Evolutionary conservation across 37 sponge, comb jelly and placozoan genomes (phyloP), one percentile per base, ranked within the genome.

Genomic region (Oopsacas minuta): DNA sequence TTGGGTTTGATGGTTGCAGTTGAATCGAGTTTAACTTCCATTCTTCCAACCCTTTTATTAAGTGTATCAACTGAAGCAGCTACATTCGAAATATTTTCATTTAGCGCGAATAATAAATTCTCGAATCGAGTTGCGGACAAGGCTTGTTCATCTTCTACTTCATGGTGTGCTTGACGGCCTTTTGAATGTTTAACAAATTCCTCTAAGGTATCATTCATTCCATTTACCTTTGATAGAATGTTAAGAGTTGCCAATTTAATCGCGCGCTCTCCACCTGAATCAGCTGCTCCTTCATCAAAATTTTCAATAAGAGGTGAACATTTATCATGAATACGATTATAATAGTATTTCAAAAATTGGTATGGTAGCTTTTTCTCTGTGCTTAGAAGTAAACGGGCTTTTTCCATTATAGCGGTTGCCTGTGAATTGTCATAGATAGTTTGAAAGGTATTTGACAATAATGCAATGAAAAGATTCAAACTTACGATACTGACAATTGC

Each of bases 401-500:
- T 61, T 34, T 61, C 75, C 75, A 61, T 61, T 32, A n/a, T 61
- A 61, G 75, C 75, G 30, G 22, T 61, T 25, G 75, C 75, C 22
- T 61, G 20, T 10, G 75, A 61, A n/a, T 61, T 61, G 28, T 61
- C 75, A 61, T 61, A 61, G 28, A 61, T 34, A 61, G 75, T 12
- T 34, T 61, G 75, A n/a, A 61, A 61, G 5, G 75, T 61, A 34
- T 61, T 61, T 7, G 75, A 61, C 75, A 61, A n/a, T 32, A 61
- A 34, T 25, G 75, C 75, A n/a, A 61, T 61, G 75, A 61, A 61
- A 32, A 61, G 22, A 61, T 61, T 61, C 75, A 61, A 34, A 61
- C 75, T 61, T 7, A 61, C 22, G 28, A 61, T 61, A n/a, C 75
- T 61, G 28, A 61, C 75, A 25, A 61, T 61, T 61, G 17, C 20